Percentiles rank a stretch among this genome's conserved stretches.
phyloP scores from a whole-genome alignment of 2,113 vertebrate species.

The Pardalotus punctatus region DNA sequence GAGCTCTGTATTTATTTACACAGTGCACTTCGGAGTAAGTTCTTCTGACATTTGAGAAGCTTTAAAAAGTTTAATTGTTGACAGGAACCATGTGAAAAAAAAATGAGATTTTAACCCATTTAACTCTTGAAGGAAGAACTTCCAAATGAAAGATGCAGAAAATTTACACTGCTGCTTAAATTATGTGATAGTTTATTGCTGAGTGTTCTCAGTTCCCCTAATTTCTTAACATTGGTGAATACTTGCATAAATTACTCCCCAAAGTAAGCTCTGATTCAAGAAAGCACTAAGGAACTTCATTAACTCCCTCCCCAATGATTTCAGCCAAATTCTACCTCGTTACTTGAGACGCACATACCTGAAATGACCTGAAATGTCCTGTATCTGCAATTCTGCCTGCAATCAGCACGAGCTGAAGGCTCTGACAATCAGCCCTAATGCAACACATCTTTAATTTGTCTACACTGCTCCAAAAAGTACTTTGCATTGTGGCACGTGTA shows the following conservation, averaged over 20 bases:
- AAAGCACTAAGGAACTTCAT: not conserved
- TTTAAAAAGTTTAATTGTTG: not conserved
- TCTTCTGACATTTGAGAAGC: not conserved
- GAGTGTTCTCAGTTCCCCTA: not conserved
- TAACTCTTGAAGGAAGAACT: not conserved
- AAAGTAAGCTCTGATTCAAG: not conserved
- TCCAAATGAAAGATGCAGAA: not conserved
- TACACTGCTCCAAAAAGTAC: not conserved
- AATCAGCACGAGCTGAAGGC: not conserved
- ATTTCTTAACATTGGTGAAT: not conserved
- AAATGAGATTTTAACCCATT: not conserved
- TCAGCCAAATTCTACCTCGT: not conserved
- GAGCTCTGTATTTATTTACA: not conserved
- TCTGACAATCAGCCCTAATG: not conserved
- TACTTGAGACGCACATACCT: not conserved
- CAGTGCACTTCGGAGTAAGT: not conserved
- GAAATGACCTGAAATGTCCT: accelerated
- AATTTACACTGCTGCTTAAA: not conserved
- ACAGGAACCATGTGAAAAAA: not conserved
- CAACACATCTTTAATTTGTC: not conserved
- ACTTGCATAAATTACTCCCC: not conserved
- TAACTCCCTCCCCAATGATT: not conserved
- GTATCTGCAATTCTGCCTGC: not conserved
- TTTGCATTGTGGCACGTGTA: not conserved
- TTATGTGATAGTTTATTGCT: not conserved